These are phyloP conservation scores for Xenotilapia leptura DNA, from an alignment of 2,113 vertebrate species.

Conservation along the genomic window DNA sequence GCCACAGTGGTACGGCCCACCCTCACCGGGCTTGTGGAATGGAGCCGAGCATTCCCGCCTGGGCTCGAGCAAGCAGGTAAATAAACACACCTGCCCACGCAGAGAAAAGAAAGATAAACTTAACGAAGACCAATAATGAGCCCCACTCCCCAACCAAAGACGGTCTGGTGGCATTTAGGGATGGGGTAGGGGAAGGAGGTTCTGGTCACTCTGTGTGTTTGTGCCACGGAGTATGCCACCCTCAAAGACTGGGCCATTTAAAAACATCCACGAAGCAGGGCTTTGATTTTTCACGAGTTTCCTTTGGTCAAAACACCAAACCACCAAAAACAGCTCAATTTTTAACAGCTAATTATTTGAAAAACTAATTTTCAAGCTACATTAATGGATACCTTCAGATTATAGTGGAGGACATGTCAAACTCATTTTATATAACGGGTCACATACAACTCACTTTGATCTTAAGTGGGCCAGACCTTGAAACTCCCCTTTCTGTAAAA, in stretches of 20 bases:
- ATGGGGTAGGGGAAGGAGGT: neutral
- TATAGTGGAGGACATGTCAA: neutral
- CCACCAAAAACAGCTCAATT: neutral
- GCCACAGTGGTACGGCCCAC: constrained; percentile 53
- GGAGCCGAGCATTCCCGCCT: constrained; percentile 19
- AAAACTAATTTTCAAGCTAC: neutral
- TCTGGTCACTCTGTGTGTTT: neutral
- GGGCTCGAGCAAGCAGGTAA: constrained; percentile 7
- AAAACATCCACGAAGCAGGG: neutral
- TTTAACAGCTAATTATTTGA: neutral
- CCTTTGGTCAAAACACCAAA: neutral
- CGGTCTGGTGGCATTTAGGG: neutral
- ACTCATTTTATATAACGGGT: neutral
- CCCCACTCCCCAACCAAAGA: neutral
- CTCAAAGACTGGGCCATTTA: neutral
- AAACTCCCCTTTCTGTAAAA: too few species aligned
- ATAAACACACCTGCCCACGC: constrained; percentile 22
- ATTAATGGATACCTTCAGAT: neutral
- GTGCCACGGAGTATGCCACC: neutral
- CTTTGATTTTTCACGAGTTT: neutral
- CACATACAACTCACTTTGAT: neutral
- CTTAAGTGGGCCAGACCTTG: neutral
- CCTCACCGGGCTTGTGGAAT: constrained; percentile 31
- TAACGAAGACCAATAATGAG: neutral
- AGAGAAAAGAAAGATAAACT: neutral